These are phyloP conservation scores for Andrena trimmerana DNA, from an alignment of 2,888 invertebrate species.

Conservation along the genomic window DNA sequence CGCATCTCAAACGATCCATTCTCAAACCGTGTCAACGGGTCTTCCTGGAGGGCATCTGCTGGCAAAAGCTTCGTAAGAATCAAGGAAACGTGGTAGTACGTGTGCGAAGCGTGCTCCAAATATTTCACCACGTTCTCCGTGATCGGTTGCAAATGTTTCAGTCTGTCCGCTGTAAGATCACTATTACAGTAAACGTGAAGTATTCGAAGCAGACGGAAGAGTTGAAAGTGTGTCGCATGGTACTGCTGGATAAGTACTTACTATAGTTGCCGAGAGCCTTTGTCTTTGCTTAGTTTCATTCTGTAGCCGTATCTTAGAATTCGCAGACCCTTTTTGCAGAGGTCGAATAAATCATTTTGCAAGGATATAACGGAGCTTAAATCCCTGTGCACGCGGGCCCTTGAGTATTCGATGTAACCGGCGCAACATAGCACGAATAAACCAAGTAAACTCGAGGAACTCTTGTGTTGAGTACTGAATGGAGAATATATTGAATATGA, in stretches of 20 bases:
- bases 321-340: slow-evolving; percentile 76
- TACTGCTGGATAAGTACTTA: slow-evolving; percentile 62
- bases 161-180: slow-evolving; percentile 73
- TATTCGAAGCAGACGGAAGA: slow-evolving; percentile 17
- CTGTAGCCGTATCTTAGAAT: slow-evolving; percentile 76
- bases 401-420: slow-evolving; percentile 64
- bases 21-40: slow-evolving; percentile 71
- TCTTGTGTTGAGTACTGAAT: slow-evolving; percentile 52
- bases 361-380: slow-evolving; percentile 71
- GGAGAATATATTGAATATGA: slow-evolving; percentile 60
- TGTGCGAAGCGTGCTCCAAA: slow-evolving; percentile 72
- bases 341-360: slow-evolving; percentile 77
- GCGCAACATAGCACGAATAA: slow-evolving; percentile 62
- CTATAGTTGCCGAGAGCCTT: slow-evolving; percentile 72
- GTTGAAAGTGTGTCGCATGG: neutral
- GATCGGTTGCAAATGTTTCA: slow-evolving; percentile 75
- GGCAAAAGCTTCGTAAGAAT: slow-evolving; percentile 73
- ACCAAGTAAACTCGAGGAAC: slow-evolving; percentile 51
- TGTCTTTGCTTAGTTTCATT: slow-evolving; percentile 67
- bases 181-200: slow-evolving; percentile 62
- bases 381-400: slow-evolving; percentile 54
- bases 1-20: slow-evolving; percentile 62
- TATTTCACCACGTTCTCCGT: slow-evolving; percentile 73
- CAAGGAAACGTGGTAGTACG: slow-evolving; percentile 72
- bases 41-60: slow-evolving; percentile 38